Evolutionary conservation across 2,797 vertebrate species (phyloP).

Genomic region (Neomorphus geoffroyi): DNA sequence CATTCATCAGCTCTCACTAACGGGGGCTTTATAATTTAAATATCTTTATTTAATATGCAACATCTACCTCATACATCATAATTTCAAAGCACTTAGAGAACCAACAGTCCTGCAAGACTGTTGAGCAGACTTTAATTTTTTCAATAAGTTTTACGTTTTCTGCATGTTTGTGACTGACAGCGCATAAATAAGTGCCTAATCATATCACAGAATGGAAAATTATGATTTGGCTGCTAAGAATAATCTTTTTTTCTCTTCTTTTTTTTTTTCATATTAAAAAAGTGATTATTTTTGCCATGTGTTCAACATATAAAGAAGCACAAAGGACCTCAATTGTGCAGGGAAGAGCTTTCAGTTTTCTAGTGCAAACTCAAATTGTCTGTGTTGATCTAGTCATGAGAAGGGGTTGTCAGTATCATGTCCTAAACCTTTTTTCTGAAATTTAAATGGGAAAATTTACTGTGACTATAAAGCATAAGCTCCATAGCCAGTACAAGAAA

Average conservation of each 20-base stretch:
- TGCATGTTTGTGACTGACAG: constrained; percentile 75
- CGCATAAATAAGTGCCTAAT: constrained; percentile 73
- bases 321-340: neutral
- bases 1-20: constrained; percentile 84
- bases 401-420: constrained; percentile 12
- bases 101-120: constrained; percentile 80
- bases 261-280: constrained; percentile 17
- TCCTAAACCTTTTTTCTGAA: neutral
- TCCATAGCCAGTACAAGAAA: neutral
- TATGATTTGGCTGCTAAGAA: constrained; percentile 38
- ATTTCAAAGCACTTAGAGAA: constrained; percentile 99
- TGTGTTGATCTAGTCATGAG: constrained; percentile 2
- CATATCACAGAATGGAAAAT: constrained; percentile 59
- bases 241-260: neutral
- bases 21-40: constrained; percentile 89
- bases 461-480: neutral
- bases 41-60: constrained; percentile 90
- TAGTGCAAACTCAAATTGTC: neutral
- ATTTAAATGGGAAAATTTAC: neutral
- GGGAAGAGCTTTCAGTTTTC: neutral
- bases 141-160: constrained; percentile 75
- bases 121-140: constrained; percentile 77
- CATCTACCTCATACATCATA: constrained; percentile 92
- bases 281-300: neutral
- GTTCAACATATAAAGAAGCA: neutral